phyloP scores from a whole-genome alignment of 1,140 invertebrate species.

The Aphelenchoides avenae region DNA sequence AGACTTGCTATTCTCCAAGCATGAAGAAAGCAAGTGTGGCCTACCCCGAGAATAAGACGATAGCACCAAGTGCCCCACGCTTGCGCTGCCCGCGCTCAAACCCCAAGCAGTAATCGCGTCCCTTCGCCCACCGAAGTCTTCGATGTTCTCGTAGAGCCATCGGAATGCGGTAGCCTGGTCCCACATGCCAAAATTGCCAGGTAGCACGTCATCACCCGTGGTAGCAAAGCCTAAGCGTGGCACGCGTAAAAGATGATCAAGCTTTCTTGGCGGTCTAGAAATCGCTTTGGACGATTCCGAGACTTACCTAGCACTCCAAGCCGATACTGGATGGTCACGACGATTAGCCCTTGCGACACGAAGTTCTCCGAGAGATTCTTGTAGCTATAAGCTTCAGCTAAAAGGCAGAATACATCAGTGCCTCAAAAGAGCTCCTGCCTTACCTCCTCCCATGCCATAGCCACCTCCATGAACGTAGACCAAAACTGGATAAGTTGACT shows the following conservation, averaged over 20 bases:
- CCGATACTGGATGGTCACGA: background rate
- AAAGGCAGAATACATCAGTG: background rate
- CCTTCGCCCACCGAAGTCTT: background rate
- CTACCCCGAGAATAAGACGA: no score
- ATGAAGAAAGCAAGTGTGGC: no score
- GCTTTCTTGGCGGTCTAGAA: background rate
- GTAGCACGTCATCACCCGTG: background rate
- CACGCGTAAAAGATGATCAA: background rate
- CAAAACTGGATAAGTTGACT: background rate
- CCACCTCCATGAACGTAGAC: background rate
- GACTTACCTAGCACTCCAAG: background rate
- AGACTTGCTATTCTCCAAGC: no score
- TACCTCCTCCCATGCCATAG: no score
- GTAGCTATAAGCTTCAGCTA: background rate
- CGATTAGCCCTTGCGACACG: background rate
- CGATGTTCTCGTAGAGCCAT: background rate
- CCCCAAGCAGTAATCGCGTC: background rate
- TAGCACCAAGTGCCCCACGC: background rate
- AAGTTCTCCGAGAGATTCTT: background rate
- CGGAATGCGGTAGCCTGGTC: background rate
- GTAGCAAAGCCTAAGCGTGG: background rate
- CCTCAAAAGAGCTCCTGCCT: background rate
- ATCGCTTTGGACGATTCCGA: background rate
- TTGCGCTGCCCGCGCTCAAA: background rate
- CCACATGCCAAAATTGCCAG: background rate